Conservation (phyloP, 2,113 vertebrate genomes). For the Forbesichthys papilliferus region DNA sequence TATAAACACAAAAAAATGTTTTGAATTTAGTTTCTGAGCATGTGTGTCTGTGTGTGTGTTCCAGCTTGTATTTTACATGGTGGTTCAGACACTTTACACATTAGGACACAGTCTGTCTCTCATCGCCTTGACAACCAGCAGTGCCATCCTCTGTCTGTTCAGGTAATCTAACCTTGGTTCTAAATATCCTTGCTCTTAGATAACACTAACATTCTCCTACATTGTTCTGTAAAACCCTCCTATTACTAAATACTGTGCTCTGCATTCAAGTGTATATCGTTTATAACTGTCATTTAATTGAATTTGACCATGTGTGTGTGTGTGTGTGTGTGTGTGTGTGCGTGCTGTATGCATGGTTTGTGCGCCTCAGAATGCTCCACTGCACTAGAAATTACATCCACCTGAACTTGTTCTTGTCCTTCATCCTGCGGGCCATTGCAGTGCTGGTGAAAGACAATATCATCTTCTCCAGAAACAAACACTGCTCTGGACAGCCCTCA, state of each 20-base stretch:
- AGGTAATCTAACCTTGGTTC: constrained; percentile 63
- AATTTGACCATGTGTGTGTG: constrained; percentile 3
- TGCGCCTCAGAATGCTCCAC: constrained; percentile 84
- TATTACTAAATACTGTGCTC: too few relatives aligned
- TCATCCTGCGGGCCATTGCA: constrained; percentile 88
- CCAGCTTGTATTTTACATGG: constrained; percentile 84
- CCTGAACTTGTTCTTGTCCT: constrained; percentile 92
- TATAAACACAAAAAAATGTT: too few relatives aligned
- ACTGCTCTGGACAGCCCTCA: constrained; percentile 65
- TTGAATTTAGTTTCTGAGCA: not conserved
- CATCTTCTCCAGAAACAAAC: constrained; percentile 77
- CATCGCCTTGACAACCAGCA: constrained; percentile 86
- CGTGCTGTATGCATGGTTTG: not conserved
- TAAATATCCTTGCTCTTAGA: too few relatives aligned
- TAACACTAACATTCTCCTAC: too few relatives aligned
- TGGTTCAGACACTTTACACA: constrained; percentile 88
- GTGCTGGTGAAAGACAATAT: constrained; percentile 88
- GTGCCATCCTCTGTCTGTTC: constrained; percentile 87
- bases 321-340: constrained; percentile 3
- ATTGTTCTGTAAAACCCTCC: too few relatives aligned
- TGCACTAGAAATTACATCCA: constrained; percentile 95
- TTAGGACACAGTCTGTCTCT: constrained; percentile 88
- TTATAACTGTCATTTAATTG: not conserved
- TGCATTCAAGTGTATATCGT: too few relatives aligned
- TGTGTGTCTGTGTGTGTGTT: constrained; percentile 6